Base-by-base conservation (phyloP, 1,140 invertebrate genomes). In the Drosophila busckii region DNA sequence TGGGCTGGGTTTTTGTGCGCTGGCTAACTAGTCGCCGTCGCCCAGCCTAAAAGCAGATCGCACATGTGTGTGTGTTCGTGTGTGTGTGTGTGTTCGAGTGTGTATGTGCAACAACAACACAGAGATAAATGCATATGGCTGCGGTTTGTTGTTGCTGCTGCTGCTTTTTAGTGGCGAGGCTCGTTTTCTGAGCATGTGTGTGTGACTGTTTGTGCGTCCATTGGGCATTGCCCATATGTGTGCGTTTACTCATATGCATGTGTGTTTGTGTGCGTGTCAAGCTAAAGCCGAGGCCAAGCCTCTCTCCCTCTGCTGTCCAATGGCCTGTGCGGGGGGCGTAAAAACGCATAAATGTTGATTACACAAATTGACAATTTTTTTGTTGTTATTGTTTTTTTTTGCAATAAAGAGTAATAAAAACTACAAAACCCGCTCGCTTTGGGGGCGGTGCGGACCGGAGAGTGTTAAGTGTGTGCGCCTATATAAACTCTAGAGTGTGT, bases 291-390 rank as follows among this genome's bases (percentile, higher is more conserved):
- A 71, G n/a, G 69, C 63, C 67, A 65, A 61, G 53, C 60, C 62
- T 58, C 69, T 59, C 55, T 42, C 37, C 22, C 19, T 31, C 58
- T 38, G 42, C 60, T 58, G 60, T 40, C 55, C 61, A 64, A 64
- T 64, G 61, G 60, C 40, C 46, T 46, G 42, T 35, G 59, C 59
- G 59, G 53, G 59, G 52, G 59, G 59, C 59, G 53, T 58, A 45
- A 37, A 75, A 75, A 75, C 70, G 70, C 70, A 75, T 75, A 75
- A 75, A 75, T 75, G 70, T 69, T 75, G 70, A 75, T 75, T 69
- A 75, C 65, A 31, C 56, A 73, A 75, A 68, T 73, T 75, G 59
- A 54, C 63, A 68, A 37, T 60, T 64, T 62, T 56, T 32, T 42
- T 56, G 41, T 37, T 37, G 20, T 17, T 35, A n/a, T 10, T 34